Base-by-base conservation (phyloP, 2,888 invertebrate genomes). In the Plagiodera versicolora region DNA sequence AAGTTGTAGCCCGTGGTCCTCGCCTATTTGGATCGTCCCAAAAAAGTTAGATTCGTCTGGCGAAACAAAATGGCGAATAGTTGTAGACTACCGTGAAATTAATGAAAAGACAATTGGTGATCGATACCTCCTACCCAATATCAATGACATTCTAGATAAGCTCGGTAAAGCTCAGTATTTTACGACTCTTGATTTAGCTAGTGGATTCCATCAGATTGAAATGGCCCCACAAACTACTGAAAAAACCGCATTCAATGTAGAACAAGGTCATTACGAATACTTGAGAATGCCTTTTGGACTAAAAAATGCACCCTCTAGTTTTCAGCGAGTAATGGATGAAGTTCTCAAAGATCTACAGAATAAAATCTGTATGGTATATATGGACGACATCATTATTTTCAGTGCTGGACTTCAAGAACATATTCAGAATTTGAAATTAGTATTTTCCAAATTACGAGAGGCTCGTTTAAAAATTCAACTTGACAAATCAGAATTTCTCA, bases 391-490 rank as follows among this genome's bases (percentile, higher is more conserved):
- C n/a, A 56, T 56, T 11, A 56, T 56, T 11, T 56, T 56, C 35
- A 56, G 48, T 14, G 32, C 47, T 4, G 56, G 56, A 17, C 48
- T 48, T 5, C 48, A 48, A 39, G 56, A 86, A 72, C 80, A 57
- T 14, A 56, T 56, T 11, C 47, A 56, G 32, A 56, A 56, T 24
- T 18, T 56, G 1, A 30, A 48, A 48, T 35, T 30, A 14, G 56
- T 55, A 1, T 47, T 55, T 47, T 20, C 17, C 3, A 17, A 56
- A 56, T 28, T 56, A 16, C 28, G 47, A 6, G 55, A 55, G 28
- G 46, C 47, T 11, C 14, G 32, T 61, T 56, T 65, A 53, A 66
- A 55, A 63, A 61, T 65, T 57, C 69, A 57, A 63, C 30, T 63
- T 5, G 64, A 60, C 16, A 67, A 67, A 53, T 63, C 56, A 32